These are phyloP conservation scores for Macrosoma leucophasiata DNA, from an alignment of 2,888 invertebrate species.

Conservation along the genomic window DNA sequence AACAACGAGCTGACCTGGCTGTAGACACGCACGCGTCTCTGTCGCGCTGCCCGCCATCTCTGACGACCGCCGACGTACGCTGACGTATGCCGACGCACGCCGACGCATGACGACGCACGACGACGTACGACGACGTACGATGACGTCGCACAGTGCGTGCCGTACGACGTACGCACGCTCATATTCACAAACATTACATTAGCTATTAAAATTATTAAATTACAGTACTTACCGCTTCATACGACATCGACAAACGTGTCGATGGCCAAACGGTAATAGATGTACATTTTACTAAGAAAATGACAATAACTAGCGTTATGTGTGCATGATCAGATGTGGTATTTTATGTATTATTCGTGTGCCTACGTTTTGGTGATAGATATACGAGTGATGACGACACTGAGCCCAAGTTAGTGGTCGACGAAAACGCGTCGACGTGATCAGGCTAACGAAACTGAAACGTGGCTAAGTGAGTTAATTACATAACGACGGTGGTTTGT, in stretches of 20 bases:
- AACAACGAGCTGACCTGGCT: conserved; percentile 92
- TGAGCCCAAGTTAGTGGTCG: too few species aligned
- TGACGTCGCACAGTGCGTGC: neutral
- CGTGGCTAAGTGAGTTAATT: conserved; percentile 2
- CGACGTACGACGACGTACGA: neutral
- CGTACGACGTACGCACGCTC: conserved; percentile 20
- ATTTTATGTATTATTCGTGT: conserved; percentile 36
- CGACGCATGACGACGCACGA: neutral
- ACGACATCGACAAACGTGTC: conserved; percentile 36
- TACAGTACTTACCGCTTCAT: conserved; percentile 40
- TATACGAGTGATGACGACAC: too few species aligned
- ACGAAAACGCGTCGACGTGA: too few species aligned
- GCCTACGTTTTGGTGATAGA: conserved; percentile 28
- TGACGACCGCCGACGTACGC: conserved; percentile 3
- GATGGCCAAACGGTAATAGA: conserved; percentile 48
- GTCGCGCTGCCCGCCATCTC: too few species aligned
- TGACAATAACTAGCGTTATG: conserved; percentile 55
- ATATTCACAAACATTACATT: conserved; percentile 39
- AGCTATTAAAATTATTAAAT: conserved; percentile 37
- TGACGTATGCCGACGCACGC: too few species aligned
- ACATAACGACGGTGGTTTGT: neutral
- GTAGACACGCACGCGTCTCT: too few species aligned
- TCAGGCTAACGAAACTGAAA: too few species aligned
- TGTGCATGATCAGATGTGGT: conserved; percentile 45
- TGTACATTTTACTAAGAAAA: conserved; percentile 62